Conservation (phyloP, 2,113 vertebrate species). For the Serinus canaria region DNA sequence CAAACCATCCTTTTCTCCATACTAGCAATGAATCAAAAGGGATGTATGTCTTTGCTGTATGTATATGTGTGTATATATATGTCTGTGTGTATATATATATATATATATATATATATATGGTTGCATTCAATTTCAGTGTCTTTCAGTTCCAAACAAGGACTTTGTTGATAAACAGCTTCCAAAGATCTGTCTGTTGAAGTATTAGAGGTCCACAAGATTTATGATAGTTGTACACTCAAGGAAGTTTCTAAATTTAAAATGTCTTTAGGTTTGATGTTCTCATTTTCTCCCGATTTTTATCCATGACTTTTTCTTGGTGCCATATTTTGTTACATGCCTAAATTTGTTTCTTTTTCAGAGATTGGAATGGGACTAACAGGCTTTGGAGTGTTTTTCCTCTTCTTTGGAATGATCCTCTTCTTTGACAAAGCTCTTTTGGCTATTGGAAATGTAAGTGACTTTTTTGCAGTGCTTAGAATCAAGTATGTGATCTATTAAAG, state of each 20-base stretch:
- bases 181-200: not conserved
- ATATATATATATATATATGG: not conserved
- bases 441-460: slow-evolving; percentile 93
- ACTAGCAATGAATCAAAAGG: not conserved
- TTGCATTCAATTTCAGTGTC: not conserved
- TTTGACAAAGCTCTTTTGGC: slow-evolving; percentile 98
- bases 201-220: not conserved
- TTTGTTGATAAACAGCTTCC: not conserved
- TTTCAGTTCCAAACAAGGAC: not conserved
- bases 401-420: slow-evolving; percentile 99
- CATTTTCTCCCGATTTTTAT: not conserved
- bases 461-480: not conserved
- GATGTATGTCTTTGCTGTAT: not conserved
- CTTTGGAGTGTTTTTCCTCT: slow-evolving; percentile 97
- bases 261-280: not conserved
- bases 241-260: not conserved
- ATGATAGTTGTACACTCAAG: not conserved
- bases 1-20: not conserved
- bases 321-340: not conserved
- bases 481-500: not conserved
- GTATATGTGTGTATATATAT: too few species aligned
- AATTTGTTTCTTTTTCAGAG: slow-evolving; percentile 78
- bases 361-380: slow-evolving; percentile 97
- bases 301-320: not conserved
- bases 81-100: fast-evolving